Evolutionary conservation across 2,113 vertebrate species (phyloP), one percentile per base, ranked within the genome.

Genomic region (Tricholaema leucomelas): DNA sequence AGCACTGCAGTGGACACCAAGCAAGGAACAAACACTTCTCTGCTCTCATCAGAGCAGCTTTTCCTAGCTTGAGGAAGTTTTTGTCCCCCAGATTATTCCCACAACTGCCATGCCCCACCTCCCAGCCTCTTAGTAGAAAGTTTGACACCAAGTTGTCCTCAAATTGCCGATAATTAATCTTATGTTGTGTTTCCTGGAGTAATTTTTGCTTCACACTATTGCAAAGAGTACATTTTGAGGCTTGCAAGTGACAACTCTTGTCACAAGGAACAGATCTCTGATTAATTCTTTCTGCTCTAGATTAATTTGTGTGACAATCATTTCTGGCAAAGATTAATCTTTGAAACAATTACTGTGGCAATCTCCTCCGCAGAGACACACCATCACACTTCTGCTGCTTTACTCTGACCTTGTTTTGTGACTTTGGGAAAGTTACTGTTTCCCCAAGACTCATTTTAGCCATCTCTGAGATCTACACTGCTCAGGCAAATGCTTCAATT

Each of bases 271-370:
- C 33, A 93, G 28, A 79, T 91, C 72, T 87, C 72, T 96, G 92
- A 93, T 85, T 82, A 95, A 81, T 89, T 63, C 90, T 60, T 95
- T 89, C 70, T 88, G 80, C 70, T 95, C 71, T 69, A 70, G 70
- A 87, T 90, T 94, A 90, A 91, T 93, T 96, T 93, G 71, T 5
- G 60, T 93, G 91, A 94, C 81, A 95, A 87, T 92, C 33, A 87
- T 73, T 91, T 88, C 78, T 85, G 87, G 83, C 88, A 94, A 83
- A 85, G 92, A 93, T 95, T 94, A 96, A 96, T 95, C 74, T 95
- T 93, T 94, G 63, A 76, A 86, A 90, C 65, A 30, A 93, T 95
- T 88, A 94, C 83, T 66, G 30, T 77, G 88, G 78, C 55, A 87
- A 81, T 69, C 48, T 92, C 87, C 79, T 56, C 42, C 71, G 74